Evolutionary conservation across 2,113 vertebrate genomes (phyloP), one percentile per base, ranked within the genome.

Genomic region (Mustela lutreola): DNA sequence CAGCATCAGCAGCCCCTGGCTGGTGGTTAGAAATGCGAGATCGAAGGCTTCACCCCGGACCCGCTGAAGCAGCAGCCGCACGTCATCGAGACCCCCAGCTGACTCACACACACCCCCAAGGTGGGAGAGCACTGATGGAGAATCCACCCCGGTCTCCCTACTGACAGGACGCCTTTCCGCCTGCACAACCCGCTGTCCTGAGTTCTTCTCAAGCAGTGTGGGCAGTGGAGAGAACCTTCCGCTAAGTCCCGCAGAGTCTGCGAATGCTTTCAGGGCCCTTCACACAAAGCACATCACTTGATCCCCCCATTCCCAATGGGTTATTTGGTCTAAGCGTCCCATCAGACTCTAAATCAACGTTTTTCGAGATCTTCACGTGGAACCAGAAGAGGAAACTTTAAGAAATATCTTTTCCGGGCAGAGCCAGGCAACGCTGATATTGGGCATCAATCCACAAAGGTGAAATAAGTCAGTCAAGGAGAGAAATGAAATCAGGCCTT

Each of bases 371-470:
- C 62, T 84, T 62, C 56, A 83, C 1, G 8, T 31, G 93, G 67
- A 80, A 79, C 10, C 87, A 82, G 5, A 50, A 97, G 83, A 50
- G 78, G 45, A 76, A 33, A 82, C 16, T 1, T n/a, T n/a, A 75
- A 80, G 87, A 87, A 78, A 36, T 53, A 2, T 45, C 87, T 95
- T 39, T 82, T 39, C 50, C 0, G 8, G 42, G 45, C 48, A 86
- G 81, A 67, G 45, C 62, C 56, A 53, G 84, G 60, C 84, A 75
- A 84, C 42, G 45, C 16, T 63, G 26, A 71, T 11, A 39, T 0
- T 71, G 22, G 97, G 94, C 78, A 63, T 24, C 95, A 90, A 88
- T 28, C 75, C 94, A 86, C 33, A 31, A 85, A 97, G 87, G 24
- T 75, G 86, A 79, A 87, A 45, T 97, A 22, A 22, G 94, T 63